A percentile compares a stretch with the other conserved stretches of the same genome.
These are phyloP conservation scores for Hemicentrotus pulcherrimus DNA, from an alignment of 35 echinoderm and acorn worm genomes.

Conservation along the genomic window DNA sequence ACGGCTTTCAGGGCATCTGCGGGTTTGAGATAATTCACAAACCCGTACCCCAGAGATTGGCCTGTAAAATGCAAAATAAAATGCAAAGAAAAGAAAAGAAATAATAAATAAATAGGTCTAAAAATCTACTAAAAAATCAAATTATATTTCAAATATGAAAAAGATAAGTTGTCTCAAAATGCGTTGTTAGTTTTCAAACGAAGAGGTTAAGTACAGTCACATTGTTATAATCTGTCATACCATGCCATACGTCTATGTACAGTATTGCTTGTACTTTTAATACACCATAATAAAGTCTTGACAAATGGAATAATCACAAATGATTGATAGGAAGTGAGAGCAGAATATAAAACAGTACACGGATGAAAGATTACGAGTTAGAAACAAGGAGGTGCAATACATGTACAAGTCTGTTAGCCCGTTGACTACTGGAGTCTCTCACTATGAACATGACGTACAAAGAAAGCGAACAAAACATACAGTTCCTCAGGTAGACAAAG, in stretches of 20 bases:
- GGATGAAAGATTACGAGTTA: no score
- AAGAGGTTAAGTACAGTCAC: neutral
- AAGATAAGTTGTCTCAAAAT: constrained; percentile 26
- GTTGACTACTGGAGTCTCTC: no score
- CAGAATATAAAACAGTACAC: no score
- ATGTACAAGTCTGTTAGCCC: no score
- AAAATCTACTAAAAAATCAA: constrained; percentile 58
- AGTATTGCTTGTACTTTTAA: neutral
- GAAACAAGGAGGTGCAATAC: no score
- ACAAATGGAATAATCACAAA: neutral
- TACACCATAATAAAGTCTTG: neutral
- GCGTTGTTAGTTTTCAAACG: constrained; percentile 18
- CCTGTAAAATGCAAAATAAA: constrained; percentile 80
- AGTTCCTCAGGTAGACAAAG: no score
- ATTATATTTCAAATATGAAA: constrained; percentile 38
- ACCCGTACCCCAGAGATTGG: constrained; percentile 98
- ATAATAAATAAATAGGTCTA: constrained; percentile 47
- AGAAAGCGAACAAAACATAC: no score
- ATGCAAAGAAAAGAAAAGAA: constrained; percentile 67
- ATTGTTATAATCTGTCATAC: neutral
- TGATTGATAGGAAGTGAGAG: no score
- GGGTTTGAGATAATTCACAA: constrained; percentile 99
- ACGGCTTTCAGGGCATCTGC: constrained; percentile 95
- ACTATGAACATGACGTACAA: no score
- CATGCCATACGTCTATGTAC: neutral